Conservation (phyloP, 2,888 invertebrate genomes). For the Mesoligia furuncula region DNA sequence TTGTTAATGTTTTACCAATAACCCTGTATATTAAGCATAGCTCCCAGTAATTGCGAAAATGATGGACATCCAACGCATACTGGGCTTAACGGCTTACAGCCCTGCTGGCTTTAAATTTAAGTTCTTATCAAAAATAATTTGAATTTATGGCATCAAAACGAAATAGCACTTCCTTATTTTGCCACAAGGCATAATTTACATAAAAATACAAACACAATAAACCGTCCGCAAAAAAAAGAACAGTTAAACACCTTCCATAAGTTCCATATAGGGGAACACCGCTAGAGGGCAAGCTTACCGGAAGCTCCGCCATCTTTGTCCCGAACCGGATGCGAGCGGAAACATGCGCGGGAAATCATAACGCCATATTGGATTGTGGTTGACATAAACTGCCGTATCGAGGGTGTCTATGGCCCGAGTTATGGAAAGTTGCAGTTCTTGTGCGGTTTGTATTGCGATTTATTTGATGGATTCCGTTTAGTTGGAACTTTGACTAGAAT, state of each 20-base stretch:
- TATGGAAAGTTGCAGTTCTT: constrained; percentile 57
- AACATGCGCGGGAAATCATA: constrained; percentile 73
- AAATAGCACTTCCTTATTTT: background rate
- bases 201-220: constrained; percentile 9
- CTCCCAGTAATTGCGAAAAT: background rate
- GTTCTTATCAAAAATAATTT: background rate
- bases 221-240: constrained; percentile 48
- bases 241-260: constrained; percentile 61
- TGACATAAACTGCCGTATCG: constrained; percentile 57
- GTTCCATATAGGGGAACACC: constrained; percentile 59
- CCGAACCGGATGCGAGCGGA: constrained; percentile 67
- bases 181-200: background rate
- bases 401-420: constrained; percentile 26
- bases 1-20: no score
- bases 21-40: no score
- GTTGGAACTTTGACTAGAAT: constrained; percentile 5
- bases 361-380: constrained; percentile 69
- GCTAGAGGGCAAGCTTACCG: constrained; percentile 67
- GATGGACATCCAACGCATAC: background rate
- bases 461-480: constrained; percentile 33
- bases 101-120: background rate
- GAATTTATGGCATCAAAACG: background rate
- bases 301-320: constrained; percentile 73
- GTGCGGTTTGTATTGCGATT: constrained; percentile 33
- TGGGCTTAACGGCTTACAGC: background rate